Evolutionary conservation across 2,113 vertebrate genomes (phyloP).

Genomic region (Elaphurus davidianus): DNA sequence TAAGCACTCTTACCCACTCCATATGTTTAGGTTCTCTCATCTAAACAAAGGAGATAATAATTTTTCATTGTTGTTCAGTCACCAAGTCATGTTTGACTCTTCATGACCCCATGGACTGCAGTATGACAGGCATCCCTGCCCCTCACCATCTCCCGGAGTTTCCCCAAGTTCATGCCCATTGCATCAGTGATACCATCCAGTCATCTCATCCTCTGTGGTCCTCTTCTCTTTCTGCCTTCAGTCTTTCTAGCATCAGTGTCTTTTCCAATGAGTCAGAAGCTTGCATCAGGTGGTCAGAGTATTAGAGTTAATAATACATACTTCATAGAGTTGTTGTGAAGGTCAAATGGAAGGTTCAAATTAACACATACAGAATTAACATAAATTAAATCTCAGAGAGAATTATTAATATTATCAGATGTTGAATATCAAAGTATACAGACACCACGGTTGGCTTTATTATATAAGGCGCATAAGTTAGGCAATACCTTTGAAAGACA

Average conservation of each 20-base stretch:
- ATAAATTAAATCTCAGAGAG: neutral
- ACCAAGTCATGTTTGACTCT: neutral
- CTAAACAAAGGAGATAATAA: neutral
- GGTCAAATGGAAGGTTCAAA: neutral
- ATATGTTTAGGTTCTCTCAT: neutral
- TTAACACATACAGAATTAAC: neutral
- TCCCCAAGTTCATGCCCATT: neutral
- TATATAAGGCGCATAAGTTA: neutral
- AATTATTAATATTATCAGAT: neutral
- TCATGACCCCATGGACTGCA: neutral
- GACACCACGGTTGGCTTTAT: neutral
- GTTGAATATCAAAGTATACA: neutral
- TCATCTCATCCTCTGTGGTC: neutral
- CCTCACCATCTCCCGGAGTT: neutral
- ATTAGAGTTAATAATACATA: neutral
- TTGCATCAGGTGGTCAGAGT: neutral
- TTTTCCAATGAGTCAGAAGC: neutral
- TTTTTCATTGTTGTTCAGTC: neutral
- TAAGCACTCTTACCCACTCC: neutral
- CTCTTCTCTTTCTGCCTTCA: neutral
- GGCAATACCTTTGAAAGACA: neutral
- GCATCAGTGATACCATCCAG: neutral
- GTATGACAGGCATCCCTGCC: neutral
- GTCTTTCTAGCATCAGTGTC: neutral
- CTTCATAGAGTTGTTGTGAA: neutral